Conservation (phyloP, 2,113 vertebrate species). For the Baryphthengus martii region DNA sequence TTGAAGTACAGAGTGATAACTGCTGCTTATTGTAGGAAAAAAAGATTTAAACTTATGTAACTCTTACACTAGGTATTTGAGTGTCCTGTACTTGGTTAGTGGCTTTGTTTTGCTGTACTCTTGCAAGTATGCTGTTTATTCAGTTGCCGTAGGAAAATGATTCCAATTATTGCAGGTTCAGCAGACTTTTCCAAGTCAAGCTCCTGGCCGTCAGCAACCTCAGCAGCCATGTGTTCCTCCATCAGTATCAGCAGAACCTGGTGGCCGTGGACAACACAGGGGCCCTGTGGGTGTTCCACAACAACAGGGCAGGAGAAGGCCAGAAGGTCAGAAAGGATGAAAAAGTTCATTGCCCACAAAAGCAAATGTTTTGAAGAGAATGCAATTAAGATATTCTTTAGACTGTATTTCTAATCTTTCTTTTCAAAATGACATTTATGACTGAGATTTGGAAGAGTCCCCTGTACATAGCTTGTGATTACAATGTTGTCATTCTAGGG, state of each 20-base stretch:
- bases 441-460: background rate
- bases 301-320: conserved; percentile 33
- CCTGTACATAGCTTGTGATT: background rate
- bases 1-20: background rate
- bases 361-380: background rate
- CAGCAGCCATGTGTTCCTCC: background rate
- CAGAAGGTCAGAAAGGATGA: conserved; percentile 69
- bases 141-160: background rate
- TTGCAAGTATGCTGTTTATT: background rate
- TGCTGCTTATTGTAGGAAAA: background rate
- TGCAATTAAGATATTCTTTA: background rate
- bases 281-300: conserved; percentile 7
- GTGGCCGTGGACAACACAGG: conserved; percentile 78
- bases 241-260: background rate
- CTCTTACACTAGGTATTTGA: background rate
- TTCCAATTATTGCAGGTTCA: background rate
- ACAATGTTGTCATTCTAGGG: background rate
- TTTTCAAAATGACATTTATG: background rate
- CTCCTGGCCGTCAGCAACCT: accelerated
- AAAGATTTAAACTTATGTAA: accelerated
- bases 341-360: too few relatives aligned
- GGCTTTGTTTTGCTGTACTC: background rate
- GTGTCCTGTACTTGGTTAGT: background rate
- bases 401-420: background rate
- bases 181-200: background rate